phyloP scores from a whole-genome alignment of 2,113 vertebrate genomes.

The Nyctibius bracteatus region DNA sequence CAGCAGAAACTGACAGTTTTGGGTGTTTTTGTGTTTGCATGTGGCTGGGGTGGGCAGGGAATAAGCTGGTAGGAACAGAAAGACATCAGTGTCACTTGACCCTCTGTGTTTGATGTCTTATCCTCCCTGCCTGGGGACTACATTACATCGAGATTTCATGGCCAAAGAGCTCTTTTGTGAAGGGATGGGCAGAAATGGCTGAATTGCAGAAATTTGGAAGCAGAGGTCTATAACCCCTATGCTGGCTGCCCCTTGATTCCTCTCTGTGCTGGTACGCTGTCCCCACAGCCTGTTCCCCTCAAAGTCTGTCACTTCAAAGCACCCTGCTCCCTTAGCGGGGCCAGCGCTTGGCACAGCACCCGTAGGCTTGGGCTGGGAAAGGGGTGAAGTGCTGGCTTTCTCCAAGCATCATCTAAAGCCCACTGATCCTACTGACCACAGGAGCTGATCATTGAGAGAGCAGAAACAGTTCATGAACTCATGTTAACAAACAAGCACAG shows the following conservation, averaged over 20 bases:
- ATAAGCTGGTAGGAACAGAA: background rate
- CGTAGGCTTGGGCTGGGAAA: background rate
- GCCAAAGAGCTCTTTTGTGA: background rate
- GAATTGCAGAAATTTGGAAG: background rate
- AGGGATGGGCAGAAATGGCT: background rate
- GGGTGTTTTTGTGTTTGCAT: background rate
- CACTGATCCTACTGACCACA: background rate
- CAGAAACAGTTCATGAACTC: background rate
- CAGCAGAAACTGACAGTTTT: background rate
- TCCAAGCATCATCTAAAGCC: background rate
- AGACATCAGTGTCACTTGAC: background rate
- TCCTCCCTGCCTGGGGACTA: background rate
- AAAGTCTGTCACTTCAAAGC: background rate
- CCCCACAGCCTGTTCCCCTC: background rate
- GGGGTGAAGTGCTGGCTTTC: background rate
- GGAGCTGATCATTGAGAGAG: background rate
- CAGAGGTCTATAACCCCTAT: background rate
- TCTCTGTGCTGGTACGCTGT: background rate
- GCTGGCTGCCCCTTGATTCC: background rate
- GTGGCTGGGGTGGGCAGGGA: background rate
- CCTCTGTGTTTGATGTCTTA: background rate
- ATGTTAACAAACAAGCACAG: background rate
- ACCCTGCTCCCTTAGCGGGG: fast-evolving
- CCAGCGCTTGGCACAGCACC: background rate
- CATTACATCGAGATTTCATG: background rate